phyloP scores from a whole-genome alignment of 2,888 invertebrate species.

The Timandra comae region DNA sequence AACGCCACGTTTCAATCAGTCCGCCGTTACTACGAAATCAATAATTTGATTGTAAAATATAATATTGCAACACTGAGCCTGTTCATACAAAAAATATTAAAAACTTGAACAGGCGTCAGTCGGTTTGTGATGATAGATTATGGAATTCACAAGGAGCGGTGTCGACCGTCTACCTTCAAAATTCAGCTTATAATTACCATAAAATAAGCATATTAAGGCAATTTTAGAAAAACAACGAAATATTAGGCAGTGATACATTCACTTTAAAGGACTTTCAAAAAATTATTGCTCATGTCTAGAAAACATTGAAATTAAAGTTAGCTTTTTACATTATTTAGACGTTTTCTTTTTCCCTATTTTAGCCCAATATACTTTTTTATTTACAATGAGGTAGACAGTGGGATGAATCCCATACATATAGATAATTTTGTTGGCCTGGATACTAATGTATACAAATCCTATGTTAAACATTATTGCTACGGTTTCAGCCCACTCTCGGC shows the following conservation, averaged over 20 bases:
- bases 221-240: conserved; percentile 25
- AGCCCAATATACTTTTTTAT: conserved; percentile 61
- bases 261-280: conserved; percentile 26
- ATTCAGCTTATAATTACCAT: conserved; percentile 21
- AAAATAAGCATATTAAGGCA: conserved; percentile 31
- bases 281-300: conserved; percentile 60
- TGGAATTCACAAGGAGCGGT: conserved; percentile 6
- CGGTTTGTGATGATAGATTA: conserved; percentile 16
- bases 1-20: too few species aligned
- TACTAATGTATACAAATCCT: conserved; percentile 25
- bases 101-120: too few species aligned
- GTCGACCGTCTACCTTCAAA: conserved; percentile 16
- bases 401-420: conserved; percentile 49
- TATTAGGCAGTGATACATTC: conserved; percentile 25
- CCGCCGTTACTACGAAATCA: too few species aligned
- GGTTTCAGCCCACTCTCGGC: too few species aligned
- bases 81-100: conserved; percentile 1
- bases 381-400: conserved; percentile 73
- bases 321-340: conserved; percentile 35
- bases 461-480: conserved; percentile 2
- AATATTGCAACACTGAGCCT: conserved; percentile 4
- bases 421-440: conserved; percentile 56
- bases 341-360: conserved; percentile 46
- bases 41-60: not conserved
- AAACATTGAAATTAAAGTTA: conserved; percentile 43